phyloP scores from a whole-genome alignment of 2,888 invertebrate genomes.

The Matsumyia berberina region DNA sequence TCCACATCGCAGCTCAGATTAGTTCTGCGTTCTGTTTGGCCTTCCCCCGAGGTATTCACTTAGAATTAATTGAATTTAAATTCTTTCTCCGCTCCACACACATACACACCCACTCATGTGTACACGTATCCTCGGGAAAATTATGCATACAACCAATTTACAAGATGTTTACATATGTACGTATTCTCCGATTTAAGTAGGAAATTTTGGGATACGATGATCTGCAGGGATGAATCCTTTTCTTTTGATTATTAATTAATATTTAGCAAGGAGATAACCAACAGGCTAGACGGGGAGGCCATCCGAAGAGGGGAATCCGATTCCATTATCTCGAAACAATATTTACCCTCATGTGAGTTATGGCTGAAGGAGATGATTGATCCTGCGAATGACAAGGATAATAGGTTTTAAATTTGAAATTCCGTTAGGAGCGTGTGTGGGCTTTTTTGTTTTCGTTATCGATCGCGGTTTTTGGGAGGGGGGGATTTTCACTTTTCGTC shows the following conservation, averaged over 20 bases:
- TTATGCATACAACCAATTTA: constrained; percentile 25
- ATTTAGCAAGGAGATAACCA: background rate
- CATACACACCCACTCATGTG: constrained; percentile 2
- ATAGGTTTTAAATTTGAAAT: constrained; percentile 10
- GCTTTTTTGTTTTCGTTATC: background rate
- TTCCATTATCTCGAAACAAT: background rate
- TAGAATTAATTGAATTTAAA: constrained; percentile 44
- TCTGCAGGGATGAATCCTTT: background rate
- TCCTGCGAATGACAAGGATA: constrained; percentile 23
- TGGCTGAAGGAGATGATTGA: background rate
- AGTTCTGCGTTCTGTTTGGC: background rate
- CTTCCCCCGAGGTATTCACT: background rate
- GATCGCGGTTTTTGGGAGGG: constrained; percentile 14
- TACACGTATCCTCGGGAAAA: background rate
- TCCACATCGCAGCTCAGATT: background rate
- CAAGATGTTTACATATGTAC: constrained; percentile 19
- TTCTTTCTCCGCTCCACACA: constrained; percentile 14
- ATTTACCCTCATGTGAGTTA: constrained; percentile 16
- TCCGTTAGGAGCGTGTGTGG: background rate
- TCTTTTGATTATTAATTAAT: constrained; percentile 16
- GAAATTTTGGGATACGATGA: background rate
- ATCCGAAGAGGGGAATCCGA: background rate
- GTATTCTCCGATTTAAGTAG: background rate
- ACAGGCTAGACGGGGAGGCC: background rate
- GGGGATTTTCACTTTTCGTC: background rate